phyloP scores from a whole-genome alignment of 2,113 vertebrate genomes.

The Tretioscincus oriximinensis region DNA sequence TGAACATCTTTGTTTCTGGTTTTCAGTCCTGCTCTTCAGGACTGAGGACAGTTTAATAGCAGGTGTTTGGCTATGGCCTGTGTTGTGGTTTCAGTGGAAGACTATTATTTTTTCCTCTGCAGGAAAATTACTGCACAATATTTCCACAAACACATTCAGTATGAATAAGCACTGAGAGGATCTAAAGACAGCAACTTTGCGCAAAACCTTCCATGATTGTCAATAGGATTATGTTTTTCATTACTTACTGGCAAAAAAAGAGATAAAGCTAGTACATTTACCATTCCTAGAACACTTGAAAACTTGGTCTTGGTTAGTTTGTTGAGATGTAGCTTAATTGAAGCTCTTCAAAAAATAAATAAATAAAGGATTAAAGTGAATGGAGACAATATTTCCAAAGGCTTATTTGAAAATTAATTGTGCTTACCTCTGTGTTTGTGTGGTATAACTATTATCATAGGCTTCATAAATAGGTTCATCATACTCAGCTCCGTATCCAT shows the following conservation, averaged over 20 bases:
- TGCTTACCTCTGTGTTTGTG: constrained; percentile 89
- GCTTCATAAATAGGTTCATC: constrained; percentile 90
- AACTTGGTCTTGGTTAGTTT: neutral
- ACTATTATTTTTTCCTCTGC: too few species aligned
- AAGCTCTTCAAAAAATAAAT: neutral
- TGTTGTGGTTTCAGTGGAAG: too few species aligned
- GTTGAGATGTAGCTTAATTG: constrained; percentile 18
- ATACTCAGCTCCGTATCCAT: constrained; percentile 93
- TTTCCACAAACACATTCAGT: too few species aligned
- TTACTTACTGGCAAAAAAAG: too few species aligned
- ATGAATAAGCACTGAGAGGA: too few species aligned
- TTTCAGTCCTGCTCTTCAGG: too few species aligned
- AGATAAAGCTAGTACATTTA: neutral
- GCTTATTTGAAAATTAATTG: constrained; percentile 12
- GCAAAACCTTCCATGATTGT: neutral
- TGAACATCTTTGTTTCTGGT: too few species aligned
- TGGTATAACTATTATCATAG: constrained; percentile 88
- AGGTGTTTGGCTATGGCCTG: too few species aligned
- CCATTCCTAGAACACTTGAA: constrained; percentile 14
- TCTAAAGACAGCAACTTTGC: neutral
- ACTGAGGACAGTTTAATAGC: too few species aligned
- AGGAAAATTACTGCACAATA: too few species aligned
- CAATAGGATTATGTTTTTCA: neutral
- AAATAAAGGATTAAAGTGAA: constrained; percentile 21
- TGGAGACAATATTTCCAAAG: neutral